phyloP scores from a whole-genome alignment of 1,140 invertebrate species.

The Vollenhovia emeryi region DNA sequence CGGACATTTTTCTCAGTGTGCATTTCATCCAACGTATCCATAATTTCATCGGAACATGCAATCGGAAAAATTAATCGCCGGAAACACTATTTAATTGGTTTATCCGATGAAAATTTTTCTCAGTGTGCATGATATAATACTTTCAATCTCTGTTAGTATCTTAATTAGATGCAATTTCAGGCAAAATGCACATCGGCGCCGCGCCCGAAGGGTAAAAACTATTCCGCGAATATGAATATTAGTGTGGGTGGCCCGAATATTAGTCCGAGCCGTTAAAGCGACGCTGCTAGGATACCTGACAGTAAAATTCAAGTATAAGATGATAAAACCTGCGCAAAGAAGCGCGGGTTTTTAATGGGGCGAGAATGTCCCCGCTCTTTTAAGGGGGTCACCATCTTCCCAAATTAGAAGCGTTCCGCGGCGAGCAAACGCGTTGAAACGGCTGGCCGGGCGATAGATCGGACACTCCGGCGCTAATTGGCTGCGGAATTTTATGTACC shows the following conservation, averaged over 20 bases:
- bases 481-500: constrained; percentile 82
- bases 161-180: constrained; percentile 32
- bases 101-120: too few relatives aligned
- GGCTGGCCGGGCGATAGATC: constrained; percentile 74
- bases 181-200: background rate
- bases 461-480: constrained; percentile 82
- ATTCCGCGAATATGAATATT: constrained; percentile 28
- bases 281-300: background rate
- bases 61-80: too few relatives aligned
- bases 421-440: constrained; percentile 49
- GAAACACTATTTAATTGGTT: too few relatives aligned
- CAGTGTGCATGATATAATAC: too few relatives aligned
- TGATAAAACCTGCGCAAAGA: constrained; percentile 23
- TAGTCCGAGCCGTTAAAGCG: background rate
- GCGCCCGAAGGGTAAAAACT: background rate
- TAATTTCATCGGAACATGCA: too few relatives aligned
- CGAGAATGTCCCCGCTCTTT: constrained; percentile 33
- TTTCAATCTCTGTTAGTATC: background rate
- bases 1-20: too few relatives aligned
- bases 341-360: constrained; percentile 10
- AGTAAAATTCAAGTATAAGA: constrained; percentile 33
- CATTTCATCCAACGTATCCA: too few relatives aligned
- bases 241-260: background rate
- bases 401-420: constrained; percentile 67
- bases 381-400: constrained; percentile 38